Evolutionary conservation across 2,113 vertebrate species (phyloP).

Genomic region (Eira barbara): DNA sequence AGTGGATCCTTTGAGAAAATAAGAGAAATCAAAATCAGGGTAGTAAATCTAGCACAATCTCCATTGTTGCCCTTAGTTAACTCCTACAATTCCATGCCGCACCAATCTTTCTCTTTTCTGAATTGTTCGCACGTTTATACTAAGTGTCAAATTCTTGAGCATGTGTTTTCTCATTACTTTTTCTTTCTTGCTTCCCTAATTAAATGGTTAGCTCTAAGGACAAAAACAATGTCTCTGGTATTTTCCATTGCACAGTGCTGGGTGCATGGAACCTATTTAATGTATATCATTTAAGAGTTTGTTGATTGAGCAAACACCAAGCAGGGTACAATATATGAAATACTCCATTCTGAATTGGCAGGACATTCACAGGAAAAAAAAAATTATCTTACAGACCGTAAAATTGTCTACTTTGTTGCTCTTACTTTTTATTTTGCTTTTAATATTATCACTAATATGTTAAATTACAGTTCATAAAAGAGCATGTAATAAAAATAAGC

Average conservation of each 20-base stretch:
- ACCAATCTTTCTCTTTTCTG: not conserved
- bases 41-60: not conserved
- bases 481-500: not conserved
- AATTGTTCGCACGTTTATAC: not conserved
- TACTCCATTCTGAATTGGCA: not conserved
- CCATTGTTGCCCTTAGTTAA: not conserved
- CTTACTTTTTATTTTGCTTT: not conserved
- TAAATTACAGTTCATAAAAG: not conserved
- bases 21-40: not conserved
- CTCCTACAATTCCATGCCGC: not conserved
- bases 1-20: not conserved
- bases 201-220: not conserved
- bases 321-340: not conserved
- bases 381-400: not conserved
- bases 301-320: not conserved
- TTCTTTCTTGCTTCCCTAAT: not conserved
- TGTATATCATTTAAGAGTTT: not conserved
- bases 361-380: not conserved
- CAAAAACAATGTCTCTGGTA: not conserved
- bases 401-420: not conserved
- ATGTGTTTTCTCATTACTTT: not conserved
- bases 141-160: not conserved
- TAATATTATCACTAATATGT: not conserved
- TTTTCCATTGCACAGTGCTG: not conserved
- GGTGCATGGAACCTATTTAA: not conserved